Evolutionary conservation across 2,113 vertebrate species (phyloP), one percentile per base, ranked within the genome.

Genomic region (Cynoglossus semilaevis): DNA sequence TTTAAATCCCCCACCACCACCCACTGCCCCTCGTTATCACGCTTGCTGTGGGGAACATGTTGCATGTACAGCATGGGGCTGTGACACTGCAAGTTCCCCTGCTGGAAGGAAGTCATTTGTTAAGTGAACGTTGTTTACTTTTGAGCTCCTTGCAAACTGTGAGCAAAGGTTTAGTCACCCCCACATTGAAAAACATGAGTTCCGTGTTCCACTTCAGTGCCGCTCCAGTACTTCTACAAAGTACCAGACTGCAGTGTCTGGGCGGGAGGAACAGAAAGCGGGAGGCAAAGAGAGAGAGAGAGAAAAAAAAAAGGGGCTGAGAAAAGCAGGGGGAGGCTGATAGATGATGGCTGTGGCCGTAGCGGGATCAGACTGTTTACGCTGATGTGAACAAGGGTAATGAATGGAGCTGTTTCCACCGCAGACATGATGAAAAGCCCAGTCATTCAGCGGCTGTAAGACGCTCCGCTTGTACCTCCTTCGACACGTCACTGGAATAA

Each of bases 151-250:
- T 49, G n/a, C 51, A 72, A 57, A 40, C 46, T 50, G 44, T 40
- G 49, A 58, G 58, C 40, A 60, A 68, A 44, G 60, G 68, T 67
- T 77, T 64, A 17, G 51, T 19, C 58, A 63, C 16, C 55, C 45
- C 35, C 9, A 51, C 18, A 67, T 58, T 71, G 66, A 77, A 80
- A 83, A 74, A 79, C 68, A 75, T 5, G 44, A 67, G 54, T 69
- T 68, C 36, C 46, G 1, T 73, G 67, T 52, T 72, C 16, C 46
- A 57, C 47, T 48, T 38, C 11, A 37, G 29, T 45, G 42, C 11
- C 73, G 36, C 34, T 70, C 42, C 14, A 64, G 38, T 7, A n/a
- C 16, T 44, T 15, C 8, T 22, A 22, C 46, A 52, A 48, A 47
- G 45, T 43, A 38, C 8, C 15, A 22, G 13, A 38, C 55, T 53